A percentile compares a stretch with the other conserved stretches of the same genome.
Evolutionary conservation across 2,797 vertebrate genomes (phyloP).

Genomic region (Lepus oiostolus): DNA sequence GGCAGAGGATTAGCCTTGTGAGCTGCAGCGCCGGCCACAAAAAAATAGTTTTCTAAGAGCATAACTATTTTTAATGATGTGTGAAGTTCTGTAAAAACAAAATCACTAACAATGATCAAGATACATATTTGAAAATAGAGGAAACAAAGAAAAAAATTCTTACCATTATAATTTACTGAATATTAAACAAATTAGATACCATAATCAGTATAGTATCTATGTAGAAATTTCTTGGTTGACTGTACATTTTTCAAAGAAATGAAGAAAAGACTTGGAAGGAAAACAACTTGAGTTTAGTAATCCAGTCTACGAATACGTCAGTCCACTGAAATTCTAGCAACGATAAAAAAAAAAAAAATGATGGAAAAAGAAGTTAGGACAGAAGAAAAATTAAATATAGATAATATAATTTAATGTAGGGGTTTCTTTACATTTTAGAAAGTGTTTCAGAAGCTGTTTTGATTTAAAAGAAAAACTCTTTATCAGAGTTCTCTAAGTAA

Average conservation of each 20-base stretch:
- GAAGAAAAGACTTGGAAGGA: neutral
- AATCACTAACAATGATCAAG: too few relatives aligned
- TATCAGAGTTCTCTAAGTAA: neutral
- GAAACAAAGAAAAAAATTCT: neutral
- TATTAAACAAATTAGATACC: neutral
- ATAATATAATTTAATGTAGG: neutral
- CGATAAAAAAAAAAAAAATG: neutral
- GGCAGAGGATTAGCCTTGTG: too few relatives aligned
- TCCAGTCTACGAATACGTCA: neutral
- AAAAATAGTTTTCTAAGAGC: neutral
- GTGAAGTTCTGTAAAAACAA: neutral
- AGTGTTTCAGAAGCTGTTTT: neutral
- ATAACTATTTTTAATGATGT: neutral
- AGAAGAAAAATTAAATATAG: neutral
- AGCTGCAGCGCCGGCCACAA: too few relatives aligned
- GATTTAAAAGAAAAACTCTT: too few relatives aligned
- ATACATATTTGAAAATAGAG: neutral
- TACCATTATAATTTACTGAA: neutral
- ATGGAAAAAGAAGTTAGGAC: neutral
- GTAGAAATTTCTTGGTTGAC: neutral
- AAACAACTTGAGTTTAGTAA: neutral
- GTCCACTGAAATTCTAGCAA: neutral
- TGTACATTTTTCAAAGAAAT: neutral
- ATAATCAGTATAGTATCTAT: neutral
- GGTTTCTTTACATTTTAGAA: neutral